Percentiles rank a stretch among this genome's conserved stretches.
phyloP scores from a whole-genome alignment of 2,797 vertebrate species.

The Pterois miles region DNA sequence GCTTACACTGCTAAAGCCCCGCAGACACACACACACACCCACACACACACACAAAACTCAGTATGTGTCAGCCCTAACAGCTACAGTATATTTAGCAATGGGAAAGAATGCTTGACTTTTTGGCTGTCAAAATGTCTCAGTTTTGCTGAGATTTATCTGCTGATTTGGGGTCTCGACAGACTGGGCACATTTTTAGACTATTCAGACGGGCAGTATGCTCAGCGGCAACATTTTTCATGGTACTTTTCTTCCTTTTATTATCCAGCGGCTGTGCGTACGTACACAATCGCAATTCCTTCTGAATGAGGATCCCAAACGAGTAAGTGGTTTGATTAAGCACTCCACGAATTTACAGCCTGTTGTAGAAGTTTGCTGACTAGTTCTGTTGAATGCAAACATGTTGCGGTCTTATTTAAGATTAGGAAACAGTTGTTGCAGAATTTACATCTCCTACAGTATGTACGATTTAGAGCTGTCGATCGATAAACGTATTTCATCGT shows the following conservation, averaged over 20 bases:
- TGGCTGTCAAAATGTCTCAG: slow-evolving; percentile 28
- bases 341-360: background rate
- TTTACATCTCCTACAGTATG: background rate
- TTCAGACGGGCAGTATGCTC: slow-evolving; percentile 21
- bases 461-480: background rate
- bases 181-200: slow-evolving; percentile 1
- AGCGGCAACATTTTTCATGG: slow-evolving; percentile 4
- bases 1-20: slow-evolving; percentile 64
- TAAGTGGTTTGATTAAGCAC: background rate
- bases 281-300: slow-evolving; percentile 13
- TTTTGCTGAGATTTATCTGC: slow-evolving; percentile 35
- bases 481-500: too few species aligned
- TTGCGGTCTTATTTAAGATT: background rate
- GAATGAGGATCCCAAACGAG: slow-evolving; percentile 26
- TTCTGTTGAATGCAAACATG: background rate
- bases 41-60: slow-evolving; percentile 1
- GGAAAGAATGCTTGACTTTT: slow-evolving; percentile 18
- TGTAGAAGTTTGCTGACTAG: background rate
- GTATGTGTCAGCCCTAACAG: slow-evolving; percentile 30
- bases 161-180: slow-evolving; percentile 30
- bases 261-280: slow-evolving; percentile 7
- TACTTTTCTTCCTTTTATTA: slow-evolving; percentile 4
- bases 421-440: background rate
- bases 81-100: slow-evolving; percentile 42
- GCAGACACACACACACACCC: slow-evolving; percentile 31